These are phyloP conservation scores for Cyclura pinguis DNA, from an alignment of 2,797 vertebrate species.

Conservation along the genomic window DNA sequence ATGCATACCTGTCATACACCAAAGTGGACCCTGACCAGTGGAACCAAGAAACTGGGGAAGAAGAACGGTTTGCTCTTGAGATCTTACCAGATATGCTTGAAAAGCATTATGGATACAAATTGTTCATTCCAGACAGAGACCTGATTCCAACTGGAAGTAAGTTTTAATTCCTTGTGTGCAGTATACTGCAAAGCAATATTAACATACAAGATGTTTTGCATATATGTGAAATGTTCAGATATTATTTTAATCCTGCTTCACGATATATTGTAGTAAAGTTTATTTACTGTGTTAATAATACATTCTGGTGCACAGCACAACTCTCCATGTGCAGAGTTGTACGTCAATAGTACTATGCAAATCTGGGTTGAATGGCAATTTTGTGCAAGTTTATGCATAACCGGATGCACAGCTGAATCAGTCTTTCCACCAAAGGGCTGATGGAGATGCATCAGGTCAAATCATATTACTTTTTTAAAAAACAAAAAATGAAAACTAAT, in stretches of 20 bases:
- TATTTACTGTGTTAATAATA: not conserved
- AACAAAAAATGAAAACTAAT: not conserved
- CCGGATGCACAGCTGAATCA: no score
- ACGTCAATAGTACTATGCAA: not conserved
- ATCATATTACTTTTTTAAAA: not conserved
- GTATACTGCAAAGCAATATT: not conserved
- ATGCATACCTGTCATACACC: conserved; percentile 97
- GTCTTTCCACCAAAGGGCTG: no score
- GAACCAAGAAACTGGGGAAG: conserved; percentile 97
- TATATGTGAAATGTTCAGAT: not conserved
- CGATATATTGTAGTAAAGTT: not conserved
- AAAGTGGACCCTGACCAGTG: conserved; percentile 99
- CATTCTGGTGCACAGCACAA: not conserved
- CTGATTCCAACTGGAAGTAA: conserved; percentile 99
- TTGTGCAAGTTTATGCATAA: no score
- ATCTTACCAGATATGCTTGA: conserved; percentile 98
- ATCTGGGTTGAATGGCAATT: not conserved
- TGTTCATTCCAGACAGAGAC: conserved; percentile 98
- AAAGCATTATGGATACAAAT: conserved; percentile 98
- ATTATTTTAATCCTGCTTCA: not conserved
- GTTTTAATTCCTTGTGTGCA: conserved; percentile 64
- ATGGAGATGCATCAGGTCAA: no score
- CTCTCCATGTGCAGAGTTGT: not conserved
- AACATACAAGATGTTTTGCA: not conserved
- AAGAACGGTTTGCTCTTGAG: conserved; percentile 97